These are phyloP conservation scores for Labeo rohita DNA, from an alignment of 2,113 vertebrate genomes.

Conservation along the genomic window DNA sequence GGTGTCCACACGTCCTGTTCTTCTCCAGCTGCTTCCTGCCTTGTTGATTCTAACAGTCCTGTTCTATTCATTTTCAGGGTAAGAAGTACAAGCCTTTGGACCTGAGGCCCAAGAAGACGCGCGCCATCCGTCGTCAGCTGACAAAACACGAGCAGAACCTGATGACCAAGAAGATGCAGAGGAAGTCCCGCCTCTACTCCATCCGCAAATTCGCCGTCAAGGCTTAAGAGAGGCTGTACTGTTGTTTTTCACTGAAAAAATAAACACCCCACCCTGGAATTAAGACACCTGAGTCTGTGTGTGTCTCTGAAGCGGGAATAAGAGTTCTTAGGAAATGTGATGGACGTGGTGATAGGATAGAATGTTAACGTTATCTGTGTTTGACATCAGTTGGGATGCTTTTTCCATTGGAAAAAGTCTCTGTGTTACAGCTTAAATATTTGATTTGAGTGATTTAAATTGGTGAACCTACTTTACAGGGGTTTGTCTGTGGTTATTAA, in stretches of 20 bases:
- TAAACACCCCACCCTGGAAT: slow-evolving; percentile 65
- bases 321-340: neutral
- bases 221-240: slow-evolving; percentile 79
- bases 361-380: neutral
- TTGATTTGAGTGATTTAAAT: neutral
- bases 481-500: neutral
- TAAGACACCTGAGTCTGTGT: slow-evolving; percentile 7
- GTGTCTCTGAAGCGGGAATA: neutral
- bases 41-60: neutral
- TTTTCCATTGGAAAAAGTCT: neutral
- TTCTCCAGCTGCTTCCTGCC: neutral
- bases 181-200: slow-evolving; percentile 89
- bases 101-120: slow-evolving; percentile 96
- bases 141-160: slow-evolving; percentile 91
- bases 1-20: neutral
- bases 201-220: slow-evolving; percentile 93
- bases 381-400: neutral
- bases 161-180: slow-evolving; percentile 94
- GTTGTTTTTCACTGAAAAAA: slow-evolving; percentile 64
- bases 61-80: slow-evolving; percentile 75
- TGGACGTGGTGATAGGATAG: too few relatives aligned
- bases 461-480: neutral
- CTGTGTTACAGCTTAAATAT: neutral
- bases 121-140: slow-evolving; percentile 90
- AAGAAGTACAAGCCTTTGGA: slow-evolving; percentile 99